These are phyloP conservation scores for Xanthia icteritia DNA, from an alignment of 2,888 invertebrate species.

Conservation along the genomic window DNA sequence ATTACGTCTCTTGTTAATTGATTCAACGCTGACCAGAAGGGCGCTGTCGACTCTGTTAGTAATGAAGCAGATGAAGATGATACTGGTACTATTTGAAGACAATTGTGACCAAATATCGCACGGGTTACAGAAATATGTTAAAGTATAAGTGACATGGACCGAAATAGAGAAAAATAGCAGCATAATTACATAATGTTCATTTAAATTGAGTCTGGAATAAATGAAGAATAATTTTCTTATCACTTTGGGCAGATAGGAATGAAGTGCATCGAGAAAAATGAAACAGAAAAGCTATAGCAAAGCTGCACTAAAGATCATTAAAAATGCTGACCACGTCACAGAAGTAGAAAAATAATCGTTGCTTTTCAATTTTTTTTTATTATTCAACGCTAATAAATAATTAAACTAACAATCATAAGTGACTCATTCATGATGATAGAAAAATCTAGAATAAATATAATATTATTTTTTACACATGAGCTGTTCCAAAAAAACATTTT, in stretches of 20 bases:
- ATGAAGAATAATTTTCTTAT: neutral
- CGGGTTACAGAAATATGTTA: neutral
- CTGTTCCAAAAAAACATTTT: neutral
- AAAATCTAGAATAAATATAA: conserved; percentile 1
- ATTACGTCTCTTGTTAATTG: conserved; percentile 79
- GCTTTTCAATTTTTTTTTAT: too few species aligned
- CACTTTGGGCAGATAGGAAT: neutral
- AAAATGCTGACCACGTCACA: neutral
- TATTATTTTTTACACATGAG: neutral
- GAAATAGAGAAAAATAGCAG: neutral
- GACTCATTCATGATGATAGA: neutral
- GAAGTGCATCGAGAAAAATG: neutral
- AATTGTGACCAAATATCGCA: neutral
- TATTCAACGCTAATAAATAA: neutral
- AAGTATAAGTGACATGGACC: neutral
- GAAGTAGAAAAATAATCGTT: neutral
- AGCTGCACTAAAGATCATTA: too few species aligned
- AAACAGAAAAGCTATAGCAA: neutral
- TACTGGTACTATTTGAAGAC: conserved; percentile 7
- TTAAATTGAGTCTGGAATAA: neutral
- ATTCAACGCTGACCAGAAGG: conserved; percentile 74
- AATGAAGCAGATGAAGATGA: conserved; percentile 18
- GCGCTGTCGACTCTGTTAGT: conserved; percentile 32
- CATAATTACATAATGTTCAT: neutral
- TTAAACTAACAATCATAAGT: neutral